Percentiles rank a stretch among this genome's conserved stretches.
Evolutionary conservation across 1,140 invertebrate species (phyloP).

Genomic region (Bombus superbus): DNA sequence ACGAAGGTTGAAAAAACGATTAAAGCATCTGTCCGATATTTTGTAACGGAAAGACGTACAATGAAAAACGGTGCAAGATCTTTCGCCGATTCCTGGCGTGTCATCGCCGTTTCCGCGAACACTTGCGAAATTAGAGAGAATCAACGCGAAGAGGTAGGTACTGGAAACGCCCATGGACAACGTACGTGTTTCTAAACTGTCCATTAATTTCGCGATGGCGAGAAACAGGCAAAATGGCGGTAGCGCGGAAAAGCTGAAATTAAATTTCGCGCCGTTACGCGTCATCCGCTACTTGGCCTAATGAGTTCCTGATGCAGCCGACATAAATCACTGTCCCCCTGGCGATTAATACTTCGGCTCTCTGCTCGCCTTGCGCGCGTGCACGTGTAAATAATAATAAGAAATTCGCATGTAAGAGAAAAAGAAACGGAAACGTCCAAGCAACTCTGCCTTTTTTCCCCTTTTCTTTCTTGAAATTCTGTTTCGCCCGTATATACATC

Average conservation of each 20-base stretch:
- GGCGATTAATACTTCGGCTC: constrained; percentile 43
- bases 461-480: neutral
- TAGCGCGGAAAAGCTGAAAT: constrained; percentile 38
- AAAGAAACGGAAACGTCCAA: neutral
- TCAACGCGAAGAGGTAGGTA: too few species aligned
- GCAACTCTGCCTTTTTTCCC: neutral
- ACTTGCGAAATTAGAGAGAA: too few species aligned
- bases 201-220: neutral
- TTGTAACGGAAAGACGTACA: too few species aligned
- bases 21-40: too few species aligned
- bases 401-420: neutral
- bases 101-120: too few species aligned
- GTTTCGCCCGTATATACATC: neutral
- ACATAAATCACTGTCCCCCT: constrained; percentile 48
- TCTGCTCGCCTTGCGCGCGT: neutral
- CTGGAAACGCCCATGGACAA: neutral
- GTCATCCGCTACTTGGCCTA: constrained; percentile 18
- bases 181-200: neutral
- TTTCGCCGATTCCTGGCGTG: too few species aligned
- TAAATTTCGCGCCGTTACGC: constrained; percentile 49
- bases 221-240: neutral
- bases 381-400: constrained; percentile 28
- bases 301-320: constrained; percentile 54
- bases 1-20: too few species aligned
- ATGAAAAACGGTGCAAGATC: neutral